Evolutionary conservation across 2,113 vertebrate genomes (phyloP).

Genomic region (Serinus canaria): DNA sequence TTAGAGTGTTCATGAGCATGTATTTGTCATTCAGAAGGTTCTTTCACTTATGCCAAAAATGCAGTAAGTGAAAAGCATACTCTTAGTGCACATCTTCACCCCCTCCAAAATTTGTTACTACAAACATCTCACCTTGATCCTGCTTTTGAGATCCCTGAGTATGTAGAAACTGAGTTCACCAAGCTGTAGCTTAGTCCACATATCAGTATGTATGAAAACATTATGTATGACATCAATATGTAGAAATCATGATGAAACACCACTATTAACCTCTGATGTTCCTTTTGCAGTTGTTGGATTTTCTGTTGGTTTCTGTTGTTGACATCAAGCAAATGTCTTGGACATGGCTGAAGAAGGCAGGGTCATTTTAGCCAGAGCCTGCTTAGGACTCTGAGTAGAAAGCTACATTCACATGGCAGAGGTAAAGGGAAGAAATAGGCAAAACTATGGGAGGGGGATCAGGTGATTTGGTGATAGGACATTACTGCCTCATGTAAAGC

Average conservation of each 20-base stretch:
- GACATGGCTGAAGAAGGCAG: neutral
- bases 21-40: neutral
- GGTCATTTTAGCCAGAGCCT: neutral
- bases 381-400: neutral
- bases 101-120: neutral
- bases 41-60: neutral
- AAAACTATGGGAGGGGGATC: neutral
- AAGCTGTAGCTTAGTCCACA: accelerated
- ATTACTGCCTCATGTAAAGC: neutral
- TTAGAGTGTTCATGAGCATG: neutral
- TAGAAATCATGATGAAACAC: neutral
- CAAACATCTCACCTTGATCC: neutral
- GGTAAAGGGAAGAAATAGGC: neutral
- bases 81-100: neutral
- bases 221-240: neutral
- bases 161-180: neutral
- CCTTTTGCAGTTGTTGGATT: neutral
- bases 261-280: neutral
- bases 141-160: neutral
- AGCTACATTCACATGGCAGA: accelerated
- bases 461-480: neutral
- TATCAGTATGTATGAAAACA: neutral
- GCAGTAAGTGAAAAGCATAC: neutral
- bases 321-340: neutral
- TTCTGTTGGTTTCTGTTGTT: neutral